Percentiles rank a stretch among this genome's conserved stretches.
phyloP scores from a whole-genome alignment of 2,888 invertebrate genomes.

The Dusona sp. region DNA sequence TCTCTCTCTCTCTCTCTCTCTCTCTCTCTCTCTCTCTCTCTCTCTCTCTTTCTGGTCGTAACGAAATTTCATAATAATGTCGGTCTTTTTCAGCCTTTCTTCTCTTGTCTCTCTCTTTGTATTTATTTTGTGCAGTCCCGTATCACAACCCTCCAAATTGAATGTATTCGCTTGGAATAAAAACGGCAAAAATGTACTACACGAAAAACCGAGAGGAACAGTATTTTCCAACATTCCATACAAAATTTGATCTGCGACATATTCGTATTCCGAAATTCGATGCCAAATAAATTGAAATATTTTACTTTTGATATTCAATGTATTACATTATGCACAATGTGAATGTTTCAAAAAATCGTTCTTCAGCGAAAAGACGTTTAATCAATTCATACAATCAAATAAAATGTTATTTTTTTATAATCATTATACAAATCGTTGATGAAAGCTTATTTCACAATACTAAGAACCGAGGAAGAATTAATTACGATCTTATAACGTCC shows the following conservation, averaged over 20 bases:
- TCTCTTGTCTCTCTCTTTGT: background rate
- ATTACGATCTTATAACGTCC: background rate
- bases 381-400: background rate
- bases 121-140: background rate
- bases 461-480: background rate
- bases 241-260: background rate
- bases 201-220: background rate
- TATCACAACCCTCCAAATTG: background rate
- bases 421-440: background rate
- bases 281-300: background rate
- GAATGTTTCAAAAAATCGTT: background rate
- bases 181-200: background rate
- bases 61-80: background rate
- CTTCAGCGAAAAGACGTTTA: background rate
- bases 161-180: background rate
- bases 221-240: background rate
- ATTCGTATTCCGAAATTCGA: background rate
- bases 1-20: conserved; percentile 17
- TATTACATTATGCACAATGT: background rate
- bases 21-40: conserved; percentile 11
- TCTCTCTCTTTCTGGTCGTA: background rate
- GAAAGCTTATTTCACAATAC: background rate
- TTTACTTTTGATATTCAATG: background rate
- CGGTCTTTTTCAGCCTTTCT: background rate
- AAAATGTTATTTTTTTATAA: background rate